Conservation (phyloP, 2,888 invertebrate species). For the Orthonychiurus folsomi region DNA sequence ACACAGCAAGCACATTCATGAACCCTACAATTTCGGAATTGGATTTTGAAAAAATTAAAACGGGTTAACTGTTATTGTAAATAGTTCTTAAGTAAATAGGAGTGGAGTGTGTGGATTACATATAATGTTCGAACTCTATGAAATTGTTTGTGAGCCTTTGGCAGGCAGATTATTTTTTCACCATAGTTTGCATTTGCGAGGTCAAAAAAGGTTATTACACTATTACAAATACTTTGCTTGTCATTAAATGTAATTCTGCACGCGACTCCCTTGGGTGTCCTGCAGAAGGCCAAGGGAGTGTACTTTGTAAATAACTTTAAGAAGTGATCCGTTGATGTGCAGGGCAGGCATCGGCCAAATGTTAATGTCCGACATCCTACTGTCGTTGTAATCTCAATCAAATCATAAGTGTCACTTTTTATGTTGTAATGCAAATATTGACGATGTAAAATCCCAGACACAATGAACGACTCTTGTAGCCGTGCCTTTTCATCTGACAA, state of each 20-base stretch:
- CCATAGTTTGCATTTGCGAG: neutral
- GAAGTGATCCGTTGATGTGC: neutral
- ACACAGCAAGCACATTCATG: too few relatives aligned
- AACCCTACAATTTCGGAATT: too few relatives aligned
- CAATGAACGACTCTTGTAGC: neutral
- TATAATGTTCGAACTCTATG: neutral
- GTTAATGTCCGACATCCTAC: too few relatives aligned
- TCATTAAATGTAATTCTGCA: too few relatives aligned
- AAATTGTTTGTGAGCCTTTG: neutral
- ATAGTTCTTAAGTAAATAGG: neutral
- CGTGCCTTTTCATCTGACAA: neutral
- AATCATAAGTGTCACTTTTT: neutral
- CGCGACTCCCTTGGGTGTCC: too few relatives aligned
- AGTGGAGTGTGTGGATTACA: neutral
- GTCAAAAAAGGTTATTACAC: neutral
- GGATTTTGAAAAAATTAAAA: too few relatives aligned
- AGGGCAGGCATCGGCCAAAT: too few relatives aligned
- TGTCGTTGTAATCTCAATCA: neutral
- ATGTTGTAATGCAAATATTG: neutral
- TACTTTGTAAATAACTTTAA: too few relatives aligned
- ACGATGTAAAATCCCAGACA: too few relatives aligned
- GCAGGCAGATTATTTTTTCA: neutral
- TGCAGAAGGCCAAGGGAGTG: neutral
- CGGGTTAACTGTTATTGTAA: too few relatives aligned
- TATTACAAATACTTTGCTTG: neutral